These are phyloP conservation scores for Agonopterix arenella DNA, from an alignment of 2,888 invertebrate species.

Conservation along the genomic window DNA sequence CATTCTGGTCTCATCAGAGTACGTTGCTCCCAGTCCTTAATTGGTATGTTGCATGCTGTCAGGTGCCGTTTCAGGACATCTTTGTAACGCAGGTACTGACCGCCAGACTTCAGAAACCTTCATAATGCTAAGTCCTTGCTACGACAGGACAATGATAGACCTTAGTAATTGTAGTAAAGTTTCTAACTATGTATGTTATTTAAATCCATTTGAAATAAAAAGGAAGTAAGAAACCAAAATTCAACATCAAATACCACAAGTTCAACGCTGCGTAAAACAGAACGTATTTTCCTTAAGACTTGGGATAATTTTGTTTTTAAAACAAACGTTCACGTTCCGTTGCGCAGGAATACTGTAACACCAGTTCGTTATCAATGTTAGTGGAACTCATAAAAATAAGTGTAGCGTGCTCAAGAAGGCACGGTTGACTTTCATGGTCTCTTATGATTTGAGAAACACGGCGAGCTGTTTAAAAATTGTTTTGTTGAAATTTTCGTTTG, in stretches of 20 bases:
- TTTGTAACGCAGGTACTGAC: no score
- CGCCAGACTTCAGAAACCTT: no score
- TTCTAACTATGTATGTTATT: no score
- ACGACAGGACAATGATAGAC: no score
- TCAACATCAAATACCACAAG: background rate
- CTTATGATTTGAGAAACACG: background rate
- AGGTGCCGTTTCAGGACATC: no score
- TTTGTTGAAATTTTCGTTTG: no score
- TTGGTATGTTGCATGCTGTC: no score
- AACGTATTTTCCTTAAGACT: conserved; percentile 4
- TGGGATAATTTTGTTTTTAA: conserved; percentile 6
- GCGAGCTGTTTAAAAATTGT: background rate
- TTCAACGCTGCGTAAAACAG: background rate
- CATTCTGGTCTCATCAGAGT: no score
- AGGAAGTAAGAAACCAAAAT: background rate
- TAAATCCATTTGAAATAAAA: background rate
- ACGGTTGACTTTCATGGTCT: background rate
- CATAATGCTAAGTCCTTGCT: no score
- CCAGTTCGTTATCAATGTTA: conserved; percentile 14
- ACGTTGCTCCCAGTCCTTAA: no score
- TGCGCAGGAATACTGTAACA: conserved; percentile 6
- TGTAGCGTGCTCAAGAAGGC: conserved; percentile 7
- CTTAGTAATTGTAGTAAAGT: no score
- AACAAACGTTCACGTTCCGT: conserved; percentile 9
- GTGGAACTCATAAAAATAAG: conserved; percentile 15